Evolutionary conservation across 2,888 invertebrate genomes (phyloP), one percentile per base, ranked within the genome.

Genomic region (Tetranychus piercei): DNA sequence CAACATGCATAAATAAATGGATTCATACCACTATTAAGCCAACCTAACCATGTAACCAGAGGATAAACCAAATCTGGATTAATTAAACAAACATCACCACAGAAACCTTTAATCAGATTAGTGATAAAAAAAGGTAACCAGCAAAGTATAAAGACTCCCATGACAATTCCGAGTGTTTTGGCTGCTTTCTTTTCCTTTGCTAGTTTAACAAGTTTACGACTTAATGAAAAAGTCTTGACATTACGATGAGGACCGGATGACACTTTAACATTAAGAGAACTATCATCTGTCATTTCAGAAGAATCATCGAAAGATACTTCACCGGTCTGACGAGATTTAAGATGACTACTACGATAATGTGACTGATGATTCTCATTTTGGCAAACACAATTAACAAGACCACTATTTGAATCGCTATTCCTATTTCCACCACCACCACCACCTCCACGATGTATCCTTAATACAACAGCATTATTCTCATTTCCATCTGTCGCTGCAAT

Each of bases 1-100:
- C 95, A 95, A 82, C 94, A 93, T n/a, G 95, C 95, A 83, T 96
- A 96, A 81, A 96, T 96, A 79, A 95, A 92, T 0, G 95, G 95
- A 85, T 94, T 94, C 93, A 94, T 94, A 77, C 92, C 90, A 72
- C 92, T 92, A 84, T 94, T 94, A 82, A 93, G 91, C 93, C 93
- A 94, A 74, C 94, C 94, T 69, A 93, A 20, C 94, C 94, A 94
- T 78, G 92, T 92, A 76, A 93, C 92, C 76, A 93, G 88, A 69
- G 91, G 90, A 78, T 90, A 89, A 44, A 93, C 90, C 76, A 92
- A 87, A 83, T 92, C 90, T 81, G 91, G 91, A 81, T 91, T 89
- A 83, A 89, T 88, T 79, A 93, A 91, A 83, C 93, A 93, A 15
- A 70, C 65, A 80, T 88, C 87, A 77, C 88, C 86, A 77, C 83